Evolutionary conservation across 2,797 vertebrate genomes (phyloP).

Genomic region (Nannoperca obscura): DNA sequence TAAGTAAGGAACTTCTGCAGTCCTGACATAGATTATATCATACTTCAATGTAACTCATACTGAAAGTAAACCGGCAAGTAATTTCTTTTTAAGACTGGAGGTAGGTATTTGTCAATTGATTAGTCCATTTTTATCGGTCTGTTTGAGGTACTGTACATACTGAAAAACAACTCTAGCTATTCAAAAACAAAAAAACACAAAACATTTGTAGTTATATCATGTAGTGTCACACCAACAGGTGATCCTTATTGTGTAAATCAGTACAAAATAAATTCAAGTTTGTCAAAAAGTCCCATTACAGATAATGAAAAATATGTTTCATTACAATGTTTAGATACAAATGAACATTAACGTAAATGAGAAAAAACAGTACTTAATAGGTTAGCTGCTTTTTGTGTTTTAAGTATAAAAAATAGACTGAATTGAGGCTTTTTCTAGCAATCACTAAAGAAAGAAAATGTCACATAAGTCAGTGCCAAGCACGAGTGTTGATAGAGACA

Average conservation of each 20-base stretch:
- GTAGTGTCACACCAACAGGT: slow-evolving; percentile 79
- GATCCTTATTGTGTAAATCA: slow-evolving; percentile 90
- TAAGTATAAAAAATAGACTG: slow-evolving; percentile 78
- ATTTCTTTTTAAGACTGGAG: slow-evolving; percentile 92
- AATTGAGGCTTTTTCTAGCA: slow-evolving; percentile 60
- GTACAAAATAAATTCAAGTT: slow-evolving; percentile 94
- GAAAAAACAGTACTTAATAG: slow-evolving; percentile 85
- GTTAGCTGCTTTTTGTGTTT: slow-evolving; percentile 87
- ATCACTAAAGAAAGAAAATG: slow-evolving; percentile 24
- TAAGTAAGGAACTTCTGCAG: slow-evolving; percentile 87
- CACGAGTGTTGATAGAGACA: not conserved
- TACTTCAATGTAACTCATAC: slow-evolving; percentile 79
- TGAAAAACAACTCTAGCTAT: slow-evolving; percentile 61
- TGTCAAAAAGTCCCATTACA: slow-evolving; percentile 87
- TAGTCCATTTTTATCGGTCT: slow-evolving; percentile 86
- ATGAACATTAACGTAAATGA: slow-evolving; percentile 84
- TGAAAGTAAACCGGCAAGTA: slow-evolving; percentile 83
- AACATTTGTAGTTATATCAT: slow-evolving; percentile 52
- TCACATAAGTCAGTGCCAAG: slow-evolving; percentile 17
- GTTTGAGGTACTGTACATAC: slow-evolving; percentile 91
- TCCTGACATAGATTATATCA: slow-evolving; percentile 85
- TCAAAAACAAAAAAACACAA: slow-evolving; percentile 52
- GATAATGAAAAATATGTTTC: slow-evolving; percentile 69
- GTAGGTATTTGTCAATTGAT: slow-evolving; percentile 93
- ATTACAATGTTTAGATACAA: slow-evolving; percentile 78